Evolutionary conservation across 2,113 vertebrate species (phyloP), one percentile per base, ranked within the genome.

Genomic region (Riparia riparia): DNA sequence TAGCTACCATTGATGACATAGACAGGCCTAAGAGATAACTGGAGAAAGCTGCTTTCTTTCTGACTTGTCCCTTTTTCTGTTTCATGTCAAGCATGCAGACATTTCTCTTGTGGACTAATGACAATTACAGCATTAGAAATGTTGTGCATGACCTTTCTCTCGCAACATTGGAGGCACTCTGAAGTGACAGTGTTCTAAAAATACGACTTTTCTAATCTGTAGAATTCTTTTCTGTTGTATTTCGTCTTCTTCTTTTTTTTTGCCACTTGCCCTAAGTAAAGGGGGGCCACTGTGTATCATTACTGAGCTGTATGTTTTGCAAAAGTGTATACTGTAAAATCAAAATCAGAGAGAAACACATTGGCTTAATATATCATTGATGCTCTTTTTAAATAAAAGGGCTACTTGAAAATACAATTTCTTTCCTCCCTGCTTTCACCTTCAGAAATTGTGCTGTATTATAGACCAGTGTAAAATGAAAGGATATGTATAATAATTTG

Each of bases 1-100:
- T 99, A 47, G 98, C 99, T 39, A 98, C 99, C 87, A 99, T 99
- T 51, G 99, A 99, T 21, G 99, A 99, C 96, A 98, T 99, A 68
- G 99, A 99, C 97, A 97, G 99, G 74, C 99, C 99, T 86, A 99
- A 99, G 97, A 99, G 99, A 99, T 99, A 99, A 98, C 97, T 85
- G 41, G 60, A 78, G 60, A 87, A 41, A 79, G 54, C 65, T 42
- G 14, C 69, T 85, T 58, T 39, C 31, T 76, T 63, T 37, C 11
- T 90, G 93, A 64, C 86, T 71, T 79, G 15, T 28, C 49, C 71
- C 34, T 56, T 74, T 77, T 85, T 79, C 65, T 82, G 58, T 68
- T 47, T 47, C 34, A 14, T 11, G 10, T 96, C 86, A 95, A 95
- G 93, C 85, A 78, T 53, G 29, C 57, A 72, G 91, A 65, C 81